These are phyloP conservation scores for Centropristis striata DNA, from an alignment of 2,113 vertebrate genomes.

Conservation along the genomic window DNA sequence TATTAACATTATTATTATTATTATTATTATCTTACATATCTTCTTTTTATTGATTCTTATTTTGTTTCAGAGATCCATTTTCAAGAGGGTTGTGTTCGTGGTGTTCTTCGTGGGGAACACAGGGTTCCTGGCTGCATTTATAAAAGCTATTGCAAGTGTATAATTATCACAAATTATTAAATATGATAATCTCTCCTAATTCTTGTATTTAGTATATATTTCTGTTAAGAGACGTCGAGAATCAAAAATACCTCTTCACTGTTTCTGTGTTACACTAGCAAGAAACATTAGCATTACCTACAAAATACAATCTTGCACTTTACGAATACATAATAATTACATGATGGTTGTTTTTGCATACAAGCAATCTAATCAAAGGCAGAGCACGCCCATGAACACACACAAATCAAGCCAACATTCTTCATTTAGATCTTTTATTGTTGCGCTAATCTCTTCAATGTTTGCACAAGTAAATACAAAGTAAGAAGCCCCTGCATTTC, in stretches of 20 bases:
- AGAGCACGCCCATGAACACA: background rate
- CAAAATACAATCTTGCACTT: too few species aligned
- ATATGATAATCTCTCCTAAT: background rate
- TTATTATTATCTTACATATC: background rate
- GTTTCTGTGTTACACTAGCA: too few species aligned
- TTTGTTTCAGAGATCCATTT: slow-evolving; percentile 83
- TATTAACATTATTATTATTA: too few species aligned
- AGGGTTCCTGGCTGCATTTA: slow-evolving; percentile 83
- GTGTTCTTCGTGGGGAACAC: slow-evolving; percentile 89
- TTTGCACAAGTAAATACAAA: slow-evolving; percentile 62
- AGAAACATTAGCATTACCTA: too few species aligned
- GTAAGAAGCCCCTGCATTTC: slow-evolving; percentile 54
- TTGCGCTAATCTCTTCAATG: slow-evolving; percentile 64
- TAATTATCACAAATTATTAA: slow-evolving; percentile 55
- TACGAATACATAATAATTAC: too few species aligned
- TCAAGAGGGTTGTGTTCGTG: slow-evolving; percentile 86
- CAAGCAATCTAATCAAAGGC: background rate
- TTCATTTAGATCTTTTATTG: slow-evolving; percentile 71
- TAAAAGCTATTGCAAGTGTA: slow-evolving; percentile 83
- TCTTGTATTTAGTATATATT: background rate
- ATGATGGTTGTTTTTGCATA: background rate
- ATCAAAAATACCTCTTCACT: background rate
- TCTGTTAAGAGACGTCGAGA: background rate
- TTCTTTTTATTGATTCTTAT: background rate
- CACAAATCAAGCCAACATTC: slow-evolving; percentile 17